Evolutionary conservation across 1,140 invertebrate species (phyloP).

Genomic region (Listronotus oregonensis): DNA sequence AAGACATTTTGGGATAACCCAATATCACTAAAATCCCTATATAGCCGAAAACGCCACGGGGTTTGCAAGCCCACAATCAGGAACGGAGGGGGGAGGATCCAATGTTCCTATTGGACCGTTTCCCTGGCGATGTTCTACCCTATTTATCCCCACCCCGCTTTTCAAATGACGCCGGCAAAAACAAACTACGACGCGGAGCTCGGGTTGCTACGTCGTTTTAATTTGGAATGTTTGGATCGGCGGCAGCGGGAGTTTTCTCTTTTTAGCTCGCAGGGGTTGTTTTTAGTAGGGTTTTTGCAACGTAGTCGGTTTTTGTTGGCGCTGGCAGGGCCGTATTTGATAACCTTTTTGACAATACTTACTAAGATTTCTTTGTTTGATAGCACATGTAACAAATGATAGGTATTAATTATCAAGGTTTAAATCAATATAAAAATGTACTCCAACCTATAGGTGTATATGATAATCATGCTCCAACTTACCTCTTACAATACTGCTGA

Average conservation of each 20-base stretch:
- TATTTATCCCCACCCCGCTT: slow-evolving; percentile 37
- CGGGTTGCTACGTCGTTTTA: slow-evolving; percentile 47
- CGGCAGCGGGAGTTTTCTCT: slow-evolving; percentile 36
- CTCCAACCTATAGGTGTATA: too few relatives aligned
- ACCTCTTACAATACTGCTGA: too few relatives aligned
- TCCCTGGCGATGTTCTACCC: slow-evolving; percentile 46
- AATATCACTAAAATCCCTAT: slow-evolving; percentile 9
- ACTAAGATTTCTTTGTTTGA: too few relatives aligned
- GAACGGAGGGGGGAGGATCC: slow-evolving; percentile 18
- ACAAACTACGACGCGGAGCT: slow-evolving; percentile 50
- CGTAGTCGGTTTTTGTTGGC: slow-evolving; percentile 39
- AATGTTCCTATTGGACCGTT: slow-evolving; percentile 45
- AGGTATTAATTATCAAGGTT: too few relatives aligned
- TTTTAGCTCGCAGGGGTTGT: slow-evolving; percentile 41
- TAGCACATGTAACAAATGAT: too few relatives aligned
- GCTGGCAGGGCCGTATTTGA: slow-evolving; percentile 23
- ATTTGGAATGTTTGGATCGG: slow-evolving; percentile 46
- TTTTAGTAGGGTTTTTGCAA: slow-evolving; percentile 37
- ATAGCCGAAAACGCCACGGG: not conserved
- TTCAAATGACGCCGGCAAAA: slow-evolving; percentile 47
- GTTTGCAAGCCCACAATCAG: slow-evolving; percentile 4
- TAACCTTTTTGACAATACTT: not conserved
- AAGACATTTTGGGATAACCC: slow-evolving; percentile 1
- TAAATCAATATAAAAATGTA: too few relatives aligned
- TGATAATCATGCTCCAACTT: too few relatives aligned